Base-by-base conservation (phyloP, 1,140 invertebrate genomes). In the Rhyzopertha dominica region DNA sequence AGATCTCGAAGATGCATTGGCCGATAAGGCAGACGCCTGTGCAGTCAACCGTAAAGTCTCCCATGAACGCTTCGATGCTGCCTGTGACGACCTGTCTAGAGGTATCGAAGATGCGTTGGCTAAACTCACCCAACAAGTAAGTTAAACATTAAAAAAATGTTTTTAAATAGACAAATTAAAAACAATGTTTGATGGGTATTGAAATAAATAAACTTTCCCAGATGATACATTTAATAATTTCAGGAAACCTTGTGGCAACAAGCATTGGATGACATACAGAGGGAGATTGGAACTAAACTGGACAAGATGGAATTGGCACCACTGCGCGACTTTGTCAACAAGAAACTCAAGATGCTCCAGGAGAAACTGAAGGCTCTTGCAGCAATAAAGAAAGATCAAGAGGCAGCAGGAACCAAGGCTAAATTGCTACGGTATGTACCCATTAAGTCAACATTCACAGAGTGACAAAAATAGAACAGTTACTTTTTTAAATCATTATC, bases 1-100 rank as follows among this genome's bases (percentile, higher is more conserved):
- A 51, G 80, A 82, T 53, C 67, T 85, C 48, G 75, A 80, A 32
- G 78, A 83, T 36, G 74, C 79, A 1, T 66, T 85, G 45, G 79
- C 80, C 0, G 78, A 82, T 14, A 86, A 86, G 65, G 82, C 82
- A 0, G 82, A 85, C 57, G 66, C 78, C 29, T 69, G 72, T 1
- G 66, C 75, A 41, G 65, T 85, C 30, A 76, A 81, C 16, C 72
- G 76, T 2, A 86, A 86, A 54, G 82, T 85, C 3, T 84, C 81
- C 0, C 71, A 78, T 39, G 80, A 84, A 24, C 77, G 82, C 53
- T 79, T 85, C 53, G 78, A 82, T 38, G 68, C 75, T 18, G 75
- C 78, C 16, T 81, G 78, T 47, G 76, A 81, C 23, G 78, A 81
- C 30, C 55, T 86, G 3, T 73, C 74, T 2, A 71, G 71, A 19